These are phyloP conservation scores for Hephaestus fuliginosus DNA, from an alignment of 2,797 vertebrate species.

Conservation along the genomic window DNA sequence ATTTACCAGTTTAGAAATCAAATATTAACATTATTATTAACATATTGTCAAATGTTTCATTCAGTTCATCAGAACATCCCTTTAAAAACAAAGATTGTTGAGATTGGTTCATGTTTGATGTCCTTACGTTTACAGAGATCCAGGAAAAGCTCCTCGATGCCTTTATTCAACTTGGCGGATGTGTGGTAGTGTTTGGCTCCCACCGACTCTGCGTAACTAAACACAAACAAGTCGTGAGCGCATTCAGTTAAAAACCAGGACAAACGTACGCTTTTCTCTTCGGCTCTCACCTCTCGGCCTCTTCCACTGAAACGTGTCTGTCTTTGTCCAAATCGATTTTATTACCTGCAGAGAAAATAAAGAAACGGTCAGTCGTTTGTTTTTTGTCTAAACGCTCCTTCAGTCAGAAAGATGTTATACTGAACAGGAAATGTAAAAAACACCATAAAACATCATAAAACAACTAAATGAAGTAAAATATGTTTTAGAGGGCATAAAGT, in stretches of 20 bases:
- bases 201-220: slow-evolving; percentile 96
- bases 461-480: not conserved
- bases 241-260: not conserved
- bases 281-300: slow-evolving; percentile 92
- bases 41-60: no score
- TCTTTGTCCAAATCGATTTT: slow-evolving; percentile 99
- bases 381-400: no score
- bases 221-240: slow-evolving; percentile 31
- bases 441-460: not conserved
- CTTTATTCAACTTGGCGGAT: slow-evolving; percentile 98
- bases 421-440: no score
- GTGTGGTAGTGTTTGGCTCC: slow-evolving; percentile 99
- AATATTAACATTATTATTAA: no score
- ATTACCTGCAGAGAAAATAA: slow-evolving; percentile 88
- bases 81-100: no score
- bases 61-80: no score
- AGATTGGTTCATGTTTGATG: not conserved
- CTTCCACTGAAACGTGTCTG: slow-evolving; percentile 95
- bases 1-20: no score
- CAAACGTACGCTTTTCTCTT: not conserved
- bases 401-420: no score
- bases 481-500: no score
- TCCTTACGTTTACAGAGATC: slow-evolving; percentile 97
- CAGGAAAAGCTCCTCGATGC: slow-evolving; percentile 98
- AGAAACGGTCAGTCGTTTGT: not conserved